A percentile compares a stretch with the other conserved stretches of the same genome.
Evolutionary conservation across 2,113 vertebrate species (phyloP).

Genomic region (Labrus mixtus): DNA sequence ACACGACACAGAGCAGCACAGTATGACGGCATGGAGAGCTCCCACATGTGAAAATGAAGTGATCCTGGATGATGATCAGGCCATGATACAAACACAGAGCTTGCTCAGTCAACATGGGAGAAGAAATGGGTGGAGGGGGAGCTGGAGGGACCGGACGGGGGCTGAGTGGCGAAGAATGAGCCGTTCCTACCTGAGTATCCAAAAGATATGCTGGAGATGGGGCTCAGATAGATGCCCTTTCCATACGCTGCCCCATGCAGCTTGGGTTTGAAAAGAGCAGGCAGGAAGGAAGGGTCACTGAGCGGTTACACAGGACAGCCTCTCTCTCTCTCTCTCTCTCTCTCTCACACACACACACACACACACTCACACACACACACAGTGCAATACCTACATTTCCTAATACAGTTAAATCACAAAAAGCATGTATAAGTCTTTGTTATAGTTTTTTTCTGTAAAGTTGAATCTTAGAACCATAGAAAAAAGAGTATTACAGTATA

Average conservation of each 20-base stretch:
- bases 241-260: conserved; percentile 99
- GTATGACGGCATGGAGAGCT: conserved; percentile 27
- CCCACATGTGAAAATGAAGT: conserved; percentile 56
- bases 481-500: not conserved
- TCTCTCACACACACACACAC: no score
- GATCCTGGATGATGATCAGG: conserved; percentile 50
- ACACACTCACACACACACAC: conserved; percentile 4
- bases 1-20: conserved; percentile 46
- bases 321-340: no score
- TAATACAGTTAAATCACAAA: conserved; percentile 3
- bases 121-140: not conserved
- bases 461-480: not conserved
- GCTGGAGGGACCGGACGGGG: not conserved
- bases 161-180: conserved; percentile 32
- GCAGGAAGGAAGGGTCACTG: conserved; percentile 75
- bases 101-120: conserved; percentile 48
- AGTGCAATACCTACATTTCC: conserved; percentile 1
- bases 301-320: conserved; percentile 39
- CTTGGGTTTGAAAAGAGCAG: conserved; percentile 91
- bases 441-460: conserved; percentile 7
- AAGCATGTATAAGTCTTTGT: not conserved
- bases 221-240: conserved; percentile 99
- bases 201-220: conserved; percentile 99
- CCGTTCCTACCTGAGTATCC: conserved; percentile 99
- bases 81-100: conserved; percentile 55